Evolutionary conservation across 2,888 invertebrate genomes (phyloP).

Genomic region (Eulithis prunata): DNA sequence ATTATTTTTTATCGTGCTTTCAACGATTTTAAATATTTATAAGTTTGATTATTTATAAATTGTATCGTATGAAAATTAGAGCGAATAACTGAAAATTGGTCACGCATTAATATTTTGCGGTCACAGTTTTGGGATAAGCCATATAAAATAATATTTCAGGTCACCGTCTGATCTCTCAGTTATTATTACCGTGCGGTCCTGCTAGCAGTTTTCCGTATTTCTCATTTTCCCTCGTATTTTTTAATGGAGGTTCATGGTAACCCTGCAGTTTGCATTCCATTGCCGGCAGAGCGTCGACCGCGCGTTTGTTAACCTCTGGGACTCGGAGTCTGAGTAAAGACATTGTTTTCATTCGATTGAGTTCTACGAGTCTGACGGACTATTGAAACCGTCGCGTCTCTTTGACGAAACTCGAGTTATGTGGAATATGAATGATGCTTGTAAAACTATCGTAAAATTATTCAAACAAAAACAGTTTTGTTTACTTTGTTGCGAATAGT

Average conservation of each 20-base stretch:
- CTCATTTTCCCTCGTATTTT: neutral
- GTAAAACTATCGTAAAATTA: constrained; percentile 31
- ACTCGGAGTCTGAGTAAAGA: constrained; percentile 37
- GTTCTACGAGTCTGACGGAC: constrained; percentile 27
- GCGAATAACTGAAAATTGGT: too few relatives aligned
- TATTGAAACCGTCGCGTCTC: constrained; percentile 14
- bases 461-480: constrained; percentile 27
- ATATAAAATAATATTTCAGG: too few relatives aligned
- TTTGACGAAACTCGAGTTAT: constrained; percentile 8
- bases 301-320: constrained; percentile 40
- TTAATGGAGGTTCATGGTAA: constrained; percentile 27
- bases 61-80: too few relatives aligned
- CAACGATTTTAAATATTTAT: too few relatives aligned
- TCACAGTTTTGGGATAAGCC: too few relatives aligned
- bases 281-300: constrained; percentile 39
- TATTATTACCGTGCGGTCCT: too few relatives aligned
- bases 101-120: too few relatives aligned
- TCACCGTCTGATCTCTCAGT: too few relatives aligned
- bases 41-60: too few relatives aligned
- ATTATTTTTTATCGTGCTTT: too few relatives aligned
- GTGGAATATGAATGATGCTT: constrained; percentile 23
- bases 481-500: constrained; percentile 19
- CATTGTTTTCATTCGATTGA: constrained; percentile 43
- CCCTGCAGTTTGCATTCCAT: constrained; percentile 34
- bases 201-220: too few relatives aligned